Conservation (phyloP, 2,888 invertebrate species). For the Geophilus truncorum region DNA sequence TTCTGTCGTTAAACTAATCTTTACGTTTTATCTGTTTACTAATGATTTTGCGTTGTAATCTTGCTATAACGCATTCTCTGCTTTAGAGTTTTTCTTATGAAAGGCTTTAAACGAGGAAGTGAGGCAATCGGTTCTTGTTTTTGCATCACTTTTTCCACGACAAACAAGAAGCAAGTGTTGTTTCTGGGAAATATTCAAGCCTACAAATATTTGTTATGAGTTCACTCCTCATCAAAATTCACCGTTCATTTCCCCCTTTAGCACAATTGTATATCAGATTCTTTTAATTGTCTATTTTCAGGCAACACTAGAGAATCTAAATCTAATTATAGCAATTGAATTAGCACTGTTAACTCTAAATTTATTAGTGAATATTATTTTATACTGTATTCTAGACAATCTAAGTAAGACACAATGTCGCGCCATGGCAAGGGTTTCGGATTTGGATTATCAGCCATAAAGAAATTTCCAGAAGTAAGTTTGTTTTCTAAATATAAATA, state of each 20-base stretch:
- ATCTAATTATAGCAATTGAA: background rate
- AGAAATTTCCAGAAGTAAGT: background rate
- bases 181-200: too few species aligned
- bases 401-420: background rate
- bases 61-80: too few species aligned
- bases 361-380: background rate
- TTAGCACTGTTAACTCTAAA: background rate
- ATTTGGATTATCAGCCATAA: conserved; percentile 4
- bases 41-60: background rate
- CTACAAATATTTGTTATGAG: too few species aligned
- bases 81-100: too few species aligned
- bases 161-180: too few species aligned
- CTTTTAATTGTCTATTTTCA: background rate
- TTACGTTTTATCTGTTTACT: background rate
- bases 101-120: too few species aligned
- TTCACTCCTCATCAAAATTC: too few species aligned
- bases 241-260: too few species aligned
- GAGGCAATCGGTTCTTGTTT: too few species aligned
- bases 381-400: background rate
- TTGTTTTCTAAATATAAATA: background rate
- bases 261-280: too few species aligned
- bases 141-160: too few species aligned
- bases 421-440: background rate
- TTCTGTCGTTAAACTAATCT: background rate
- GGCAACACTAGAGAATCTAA: background rate